A percentile compares a stretch with the other conserved stretches of the same genome.
These are phyloP conservation scores for Gulo gulo DNA, from an alignment of 2,113 vertebrate species.

Conservation along the genomic window DNA sequence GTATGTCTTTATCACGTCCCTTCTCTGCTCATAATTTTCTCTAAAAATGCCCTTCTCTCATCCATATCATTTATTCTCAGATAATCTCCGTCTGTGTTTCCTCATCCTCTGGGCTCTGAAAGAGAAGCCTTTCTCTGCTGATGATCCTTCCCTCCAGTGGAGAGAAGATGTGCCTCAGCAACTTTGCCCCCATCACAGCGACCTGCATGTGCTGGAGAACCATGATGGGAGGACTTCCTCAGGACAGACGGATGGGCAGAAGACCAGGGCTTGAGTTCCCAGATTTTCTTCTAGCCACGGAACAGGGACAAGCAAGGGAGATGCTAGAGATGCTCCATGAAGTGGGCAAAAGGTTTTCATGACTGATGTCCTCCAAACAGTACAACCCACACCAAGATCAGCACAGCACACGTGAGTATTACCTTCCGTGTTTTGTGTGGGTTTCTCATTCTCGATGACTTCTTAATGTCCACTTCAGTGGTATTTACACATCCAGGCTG, in stretches of 20 bases:
- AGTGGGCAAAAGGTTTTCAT: background rate
- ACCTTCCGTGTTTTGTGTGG: slow-evolving; percentile 99
- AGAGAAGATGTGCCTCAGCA: background rate
- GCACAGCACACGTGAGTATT: background rate
- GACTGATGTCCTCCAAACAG: rapidly evolving
- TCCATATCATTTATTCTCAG: background rate
- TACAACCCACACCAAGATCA: background rate
- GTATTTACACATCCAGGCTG: slow-evolving; percentile 99
- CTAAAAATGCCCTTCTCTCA: background rate
- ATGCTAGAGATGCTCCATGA: background rate
- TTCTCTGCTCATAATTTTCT: background rate
- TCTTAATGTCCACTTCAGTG: slow-evolving; percentile 99
- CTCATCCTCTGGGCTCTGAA: background rate
- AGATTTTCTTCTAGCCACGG: background rate
- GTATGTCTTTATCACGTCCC: background rate
- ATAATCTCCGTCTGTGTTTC: background rate
- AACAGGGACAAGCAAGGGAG: background rate
- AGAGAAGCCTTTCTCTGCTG: background rate
- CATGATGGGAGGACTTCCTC: too few relatives aligned
- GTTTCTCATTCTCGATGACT: slow-evolving; percentile 98
- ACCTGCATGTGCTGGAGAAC: background rate
- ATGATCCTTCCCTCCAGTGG: background rate
- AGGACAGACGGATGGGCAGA: background rate
- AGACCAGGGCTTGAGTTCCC: too few relatives aligned
- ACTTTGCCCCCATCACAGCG: background rate